A percentile compares a stretch with the other conserved stretches of the same genome.
Conservation (phyloP, 2,888 invertebrate species). For the Netelia inedita region DNA sequence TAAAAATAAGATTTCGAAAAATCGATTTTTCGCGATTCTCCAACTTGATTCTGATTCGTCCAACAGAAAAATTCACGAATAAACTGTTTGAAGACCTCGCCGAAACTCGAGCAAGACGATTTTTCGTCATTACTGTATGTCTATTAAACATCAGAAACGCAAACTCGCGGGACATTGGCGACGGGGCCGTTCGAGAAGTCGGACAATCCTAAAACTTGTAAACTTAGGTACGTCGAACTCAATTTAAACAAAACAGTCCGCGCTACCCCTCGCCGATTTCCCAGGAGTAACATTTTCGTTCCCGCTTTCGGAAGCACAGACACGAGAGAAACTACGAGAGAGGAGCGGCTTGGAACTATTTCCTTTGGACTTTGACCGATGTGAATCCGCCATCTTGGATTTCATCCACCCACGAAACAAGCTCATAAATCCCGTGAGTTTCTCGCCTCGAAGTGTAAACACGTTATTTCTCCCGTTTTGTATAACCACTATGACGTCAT, state of each 20-base stretch:
- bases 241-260: constrained; percentile 27
- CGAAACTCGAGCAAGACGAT: constrained; percentile 48
- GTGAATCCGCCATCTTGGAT: constrained; percentile 19
- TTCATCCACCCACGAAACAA: background rate
- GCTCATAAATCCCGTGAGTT: background rate
- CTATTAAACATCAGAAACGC: too few species aligned
- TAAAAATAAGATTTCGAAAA: too few species aligned
- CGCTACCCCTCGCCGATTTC: constrained; percentile 33
- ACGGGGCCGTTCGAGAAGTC: too few species aligned
- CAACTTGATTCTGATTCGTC: too few species aligned
- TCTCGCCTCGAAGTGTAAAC: constrained; percentile 31
- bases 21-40: too few species aligned
- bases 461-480: constrained; percentile 19
- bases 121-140: background rate
- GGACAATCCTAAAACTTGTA: background rate
- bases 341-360: background rate
- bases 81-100: too few species aligned
- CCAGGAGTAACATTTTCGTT: constrained; percentile 44
- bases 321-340: background rate
- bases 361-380: constrained; percentile 28
- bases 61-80: too few species aligned
- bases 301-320: background rate
- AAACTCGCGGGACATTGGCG: too few species aligned
- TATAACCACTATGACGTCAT: constrained; percentile 2
- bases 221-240: background rate